Conservation (phyloP, 2,888 invertebrate species). For the Tridacna gigas region DNA sequence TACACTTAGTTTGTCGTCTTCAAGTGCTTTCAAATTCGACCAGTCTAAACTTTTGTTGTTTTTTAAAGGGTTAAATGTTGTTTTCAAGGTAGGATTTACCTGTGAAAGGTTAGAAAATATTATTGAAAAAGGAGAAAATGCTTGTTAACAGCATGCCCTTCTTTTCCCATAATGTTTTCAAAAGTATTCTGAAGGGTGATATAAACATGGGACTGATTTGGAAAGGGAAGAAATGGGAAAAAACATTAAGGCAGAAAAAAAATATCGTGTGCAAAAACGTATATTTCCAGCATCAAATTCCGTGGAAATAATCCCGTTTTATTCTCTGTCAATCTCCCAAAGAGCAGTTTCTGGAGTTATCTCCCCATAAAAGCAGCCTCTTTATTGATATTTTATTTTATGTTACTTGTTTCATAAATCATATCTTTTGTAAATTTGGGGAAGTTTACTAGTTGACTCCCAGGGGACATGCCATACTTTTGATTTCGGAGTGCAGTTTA, state of each 20-base stretch:
- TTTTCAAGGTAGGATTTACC: neutral
- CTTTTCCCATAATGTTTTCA: neutral
- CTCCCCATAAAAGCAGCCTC: conserved; percentile 10
- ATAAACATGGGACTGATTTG: too few relatives aligned
- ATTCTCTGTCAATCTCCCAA: conserved; percentile 4
- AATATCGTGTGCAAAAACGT: neutral
- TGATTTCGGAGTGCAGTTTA: conserved; percentile 12
- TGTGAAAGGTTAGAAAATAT: neutral
- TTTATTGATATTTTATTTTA: conserved; percentile 18
- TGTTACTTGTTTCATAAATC: conserved; percentile 23
- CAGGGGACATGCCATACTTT: conserved; percentile 16
- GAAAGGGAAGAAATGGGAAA: too few relatives aligned
- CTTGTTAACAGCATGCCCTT: neutral
- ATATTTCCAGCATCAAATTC: neutral
- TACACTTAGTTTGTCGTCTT: too few relatives aligned
- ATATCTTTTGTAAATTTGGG: conserved; percentile 23
- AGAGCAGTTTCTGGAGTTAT: conserved; percentile 8
- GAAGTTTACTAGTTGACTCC: conserved; percentile 9
- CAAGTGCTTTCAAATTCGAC: too few relatives aligned
- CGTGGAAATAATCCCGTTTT: neutral
- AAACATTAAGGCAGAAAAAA: too few relatives aligned
- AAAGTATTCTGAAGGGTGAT: neutral
- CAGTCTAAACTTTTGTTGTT: too few relatives aligned
- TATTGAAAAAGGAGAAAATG: conserved; percentile 1
- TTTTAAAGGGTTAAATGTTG: too few relatives aligned